A percentile compares a stretch with the other conserved stretches of the same genome.
Evolutionary conservation across 1,140 invertebrate genomes (phyloP).

Genomic region (Anoplophora glabripennis): DNA sequence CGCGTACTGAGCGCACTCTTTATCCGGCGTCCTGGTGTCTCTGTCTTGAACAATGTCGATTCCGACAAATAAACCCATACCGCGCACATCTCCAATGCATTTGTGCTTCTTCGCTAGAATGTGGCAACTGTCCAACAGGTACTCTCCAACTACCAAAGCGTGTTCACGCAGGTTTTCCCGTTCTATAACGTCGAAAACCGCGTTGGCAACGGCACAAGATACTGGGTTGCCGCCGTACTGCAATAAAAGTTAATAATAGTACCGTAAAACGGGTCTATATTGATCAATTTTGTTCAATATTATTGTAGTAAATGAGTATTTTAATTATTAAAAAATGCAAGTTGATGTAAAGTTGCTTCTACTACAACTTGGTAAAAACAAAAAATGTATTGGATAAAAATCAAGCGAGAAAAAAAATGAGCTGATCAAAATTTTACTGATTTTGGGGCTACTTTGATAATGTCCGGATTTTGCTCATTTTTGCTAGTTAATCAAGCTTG

Average conservation of each 20-base stretch:
- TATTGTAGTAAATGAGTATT: too few relatives aligned
- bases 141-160: slow-evolving; percentile 76
- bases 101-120: slow-evolving; percentile 70
- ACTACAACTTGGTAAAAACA: too few relatives aligned
- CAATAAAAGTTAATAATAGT: slow-evolving; percentile 39
- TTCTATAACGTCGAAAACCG: slow-evolving; percentile 92
- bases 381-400: too few relatives aligned
- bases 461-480: too few relatives aligned
- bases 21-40: slow-evolving; percentile 75
- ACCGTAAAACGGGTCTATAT: too few relatives aligned
- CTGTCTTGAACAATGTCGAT: slow-evolving; percentile 88
- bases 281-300: too few relatives aligned
- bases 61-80: slow-evolving; percentile 88
- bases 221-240: slow-evolving; percentile 98
- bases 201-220: slow-evolving; percentile 92
- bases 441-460: too few relatives aligned
- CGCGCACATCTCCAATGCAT: slow-evolving; percentile 86
- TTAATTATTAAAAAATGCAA: too few relatives aligned
- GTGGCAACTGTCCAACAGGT: slow-evolving; percentile 69
- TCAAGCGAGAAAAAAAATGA: too few relatives aligned
- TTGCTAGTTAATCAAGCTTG: too few relatives aligned
- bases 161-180: slow-evolving; percentile 82
- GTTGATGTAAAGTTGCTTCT: too few relatives aligned
- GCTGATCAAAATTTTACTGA: too few relatives aligned
- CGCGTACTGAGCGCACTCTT: slow-evolving; percentile 69